A percentile compares a stretch with the other conserved stretches of the same genome.
Conservation (phyloP, 2,113 vertebrate species). For the Menura novaehollandiae region DNA sequence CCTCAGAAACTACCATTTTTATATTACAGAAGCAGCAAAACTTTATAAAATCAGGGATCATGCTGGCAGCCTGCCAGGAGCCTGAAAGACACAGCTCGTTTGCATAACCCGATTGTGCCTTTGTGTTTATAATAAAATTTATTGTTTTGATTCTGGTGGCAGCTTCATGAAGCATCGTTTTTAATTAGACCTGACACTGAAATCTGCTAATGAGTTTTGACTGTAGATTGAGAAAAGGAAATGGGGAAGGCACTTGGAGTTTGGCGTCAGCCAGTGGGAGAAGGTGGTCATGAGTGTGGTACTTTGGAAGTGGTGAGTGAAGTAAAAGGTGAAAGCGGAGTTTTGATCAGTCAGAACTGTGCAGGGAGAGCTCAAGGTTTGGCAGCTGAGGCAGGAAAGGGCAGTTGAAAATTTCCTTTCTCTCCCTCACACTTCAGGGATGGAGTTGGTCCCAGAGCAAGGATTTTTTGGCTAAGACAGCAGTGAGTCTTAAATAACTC, state of each 20-base stretch:
- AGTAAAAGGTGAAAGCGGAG: not conserved
- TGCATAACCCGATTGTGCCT: constrained; percentile 11
- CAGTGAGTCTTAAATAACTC: constrained; percentile 37
- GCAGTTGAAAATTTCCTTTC: not conserved
- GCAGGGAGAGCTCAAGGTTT: not conserved
- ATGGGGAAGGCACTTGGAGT: not conserved
- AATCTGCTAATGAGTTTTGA: not conserved
- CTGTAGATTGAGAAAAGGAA: not conserved
- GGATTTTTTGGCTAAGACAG: constrained; percentile 30
- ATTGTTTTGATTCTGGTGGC: constrained; percentile 24
- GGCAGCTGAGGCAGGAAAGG: not conserved
- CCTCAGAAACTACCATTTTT: not conserved
- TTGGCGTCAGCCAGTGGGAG: not conserved
- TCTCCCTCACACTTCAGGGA: not conserved
- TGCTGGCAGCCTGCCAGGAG: not conserved
- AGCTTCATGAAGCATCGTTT: not conserved
- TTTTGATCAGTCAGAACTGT: not conserved
- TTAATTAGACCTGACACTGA: not conserved
- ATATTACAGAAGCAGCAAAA: not conserved
- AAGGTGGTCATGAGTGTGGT: not conserved
- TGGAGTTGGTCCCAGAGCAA: constrained; percentile 1
- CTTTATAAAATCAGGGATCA: not conserved
- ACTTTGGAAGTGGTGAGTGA: not conserved
- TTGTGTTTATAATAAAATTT: not conserved
- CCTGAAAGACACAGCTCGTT: not conserved